phyloP scores from a whole-genome alignment of 2,113 vertebrate species.

The Salminus brasiliensis region DNA sequence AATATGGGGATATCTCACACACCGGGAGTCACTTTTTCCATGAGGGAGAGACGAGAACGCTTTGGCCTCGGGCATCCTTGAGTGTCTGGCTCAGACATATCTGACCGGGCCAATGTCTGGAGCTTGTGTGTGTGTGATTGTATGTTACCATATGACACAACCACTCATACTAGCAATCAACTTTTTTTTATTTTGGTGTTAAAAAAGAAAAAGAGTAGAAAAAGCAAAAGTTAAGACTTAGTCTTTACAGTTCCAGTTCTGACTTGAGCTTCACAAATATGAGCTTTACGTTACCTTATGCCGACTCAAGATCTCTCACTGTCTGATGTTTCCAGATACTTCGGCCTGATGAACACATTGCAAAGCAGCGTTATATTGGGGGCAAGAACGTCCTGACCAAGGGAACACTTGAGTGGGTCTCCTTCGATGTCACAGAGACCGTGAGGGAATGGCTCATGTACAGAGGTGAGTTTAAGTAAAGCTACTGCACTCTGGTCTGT shows the following conservation, averaged over 20 bases:
- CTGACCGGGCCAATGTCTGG: slow-evolving; percentile 62
- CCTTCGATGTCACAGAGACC: slow-evolving; percentile 96
- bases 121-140: slow-evolving; percentile 37
- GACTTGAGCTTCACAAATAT: not conserved
- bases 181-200: slow-evolving; percentile 21
- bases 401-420: slow-evolving; percentile 91
- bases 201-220: not conserved
- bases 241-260: not conserved
- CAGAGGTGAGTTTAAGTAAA: slow-evolving; percentile 80
- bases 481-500: too few relatives aligned
- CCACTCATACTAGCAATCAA: slow-evolving; percentile 11
- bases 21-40: slow-evolving; percentile 78
- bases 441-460: slow-evolving; percentile 94
- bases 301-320: not conserved
- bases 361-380: slow-evolving; percentile 94
- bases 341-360: slow-evolving; percentile 89
- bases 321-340: slow-evolving; percentile 81
- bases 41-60: slow-evolving; percentile 68
- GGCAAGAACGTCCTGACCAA: slow-evolving; percentile 93
- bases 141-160: slow-evolving; percentile 43
- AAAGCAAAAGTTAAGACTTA: slow-evolving; percentile 13
- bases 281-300: too few relatives aligned
- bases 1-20: slow-evolving; percentile 74
- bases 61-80: slow-evolving; percentile 75
- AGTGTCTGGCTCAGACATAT: slow-evolving; percentile 75